Evolutionary conservation across 2,888 invertebrate genomes (phyloP).

Genomic region (Hydropsyche betteni): DNA sequence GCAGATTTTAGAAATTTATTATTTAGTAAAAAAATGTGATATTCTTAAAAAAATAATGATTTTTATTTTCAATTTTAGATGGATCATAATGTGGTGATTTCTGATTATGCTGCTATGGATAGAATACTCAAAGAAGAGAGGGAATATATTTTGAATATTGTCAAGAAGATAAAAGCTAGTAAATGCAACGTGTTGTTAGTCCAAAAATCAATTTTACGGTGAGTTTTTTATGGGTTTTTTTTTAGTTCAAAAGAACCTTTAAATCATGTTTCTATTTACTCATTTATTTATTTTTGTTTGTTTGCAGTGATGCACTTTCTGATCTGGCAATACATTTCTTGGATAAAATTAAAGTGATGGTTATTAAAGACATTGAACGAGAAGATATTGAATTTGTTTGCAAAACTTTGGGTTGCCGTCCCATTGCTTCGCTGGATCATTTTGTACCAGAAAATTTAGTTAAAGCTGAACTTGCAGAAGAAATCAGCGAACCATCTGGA

Average conservation of each 20-base stretch:
- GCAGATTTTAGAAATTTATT: too few species aligned
- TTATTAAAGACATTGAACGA: slow-evolving; percentile 96
- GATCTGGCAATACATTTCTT: slow-evolving; percentile 98
- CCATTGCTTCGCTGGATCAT: slow-evolving; percentile 98
- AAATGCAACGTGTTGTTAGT: slow-evolving; percentile 98
- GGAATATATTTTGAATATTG: slow-evolving; percentile 96
- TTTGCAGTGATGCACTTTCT: slow-evolving; percentile 91
- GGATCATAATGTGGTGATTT: slow-evolving; percentile 95
- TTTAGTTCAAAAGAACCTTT: slow-evolving; percentile 26
- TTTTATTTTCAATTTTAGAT: slow-evolving; percentile 67
- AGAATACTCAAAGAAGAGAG: slow-evolving; percentile 97
- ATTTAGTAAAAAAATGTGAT: too few species aligned
- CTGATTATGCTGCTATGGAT: slow-evolving; percentile 99
- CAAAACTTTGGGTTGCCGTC: slow-evolving; percentile 92
- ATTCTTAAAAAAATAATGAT: neutral
- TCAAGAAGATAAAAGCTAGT: slow-evolving; percentile 98
- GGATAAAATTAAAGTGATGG: slow-evolving; percentile 98
- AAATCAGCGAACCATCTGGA: slow-evolving; percentile 85
- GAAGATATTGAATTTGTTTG: slow-evolving; percentile 98
- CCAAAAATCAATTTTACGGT: slow-evolving; percentile 81
- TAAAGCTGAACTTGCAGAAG: slow-evolving; percentile 93
- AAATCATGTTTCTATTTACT: slow-evolving; percentile 29
- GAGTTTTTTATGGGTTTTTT: slow-evolving; percentile 45
- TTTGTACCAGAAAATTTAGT: slow-evolving; percentile 93
- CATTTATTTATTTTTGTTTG: slow-evolving; percentile 33